Percentiles rank a stretch among this genome's conserved stretches.
phyloP scores from a whole-genome alignment of 2,797 vertebrate species.

The Falco concolor region DNA sequence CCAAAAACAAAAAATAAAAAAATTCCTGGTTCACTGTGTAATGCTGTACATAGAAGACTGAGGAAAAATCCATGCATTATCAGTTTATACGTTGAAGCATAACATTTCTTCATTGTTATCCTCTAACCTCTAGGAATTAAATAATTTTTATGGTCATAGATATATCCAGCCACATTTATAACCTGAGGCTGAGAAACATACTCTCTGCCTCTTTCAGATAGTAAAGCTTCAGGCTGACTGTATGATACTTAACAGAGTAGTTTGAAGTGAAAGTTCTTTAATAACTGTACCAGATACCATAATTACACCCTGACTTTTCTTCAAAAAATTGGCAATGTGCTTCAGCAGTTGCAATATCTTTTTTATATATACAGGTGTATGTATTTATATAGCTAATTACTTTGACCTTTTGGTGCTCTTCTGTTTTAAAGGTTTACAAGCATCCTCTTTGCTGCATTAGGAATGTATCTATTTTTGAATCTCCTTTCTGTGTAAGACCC shows the following conservation, averaged over 20 bases:
- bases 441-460: background rate
- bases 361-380: background rate
- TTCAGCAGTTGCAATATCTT: background rate
- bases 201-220: background rate
- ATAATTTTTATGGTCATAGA: background rate
- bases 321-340: background rate
- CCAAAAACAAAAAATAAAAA: too few relatives aligned
- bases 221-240: background rate
- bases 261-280: background rate
- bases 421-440: background rate
- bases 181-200: background rate
- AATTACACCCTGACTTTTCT: background rate
- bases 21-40: background rate
- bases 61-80: constrained; percentile 28
- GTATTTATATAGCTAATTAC: background rate
- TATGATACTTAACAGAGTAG: background rate
- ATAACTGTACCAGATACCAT: background rate
- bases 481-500: background rate
- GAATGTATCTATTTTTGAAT: background rate
- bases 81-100: constrained; percentile 35
- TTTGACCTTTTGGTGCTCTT: background rate
- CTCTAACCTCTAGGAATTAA: background rate
- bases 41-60: background rate
- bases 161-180: background rate
- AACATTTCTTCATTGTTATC: constrained; percentile 36